phyloP scores from a whole-genome alignment of 1,140 invertebrate genomes.

The Pseudomyrmex sp. region DNA sequence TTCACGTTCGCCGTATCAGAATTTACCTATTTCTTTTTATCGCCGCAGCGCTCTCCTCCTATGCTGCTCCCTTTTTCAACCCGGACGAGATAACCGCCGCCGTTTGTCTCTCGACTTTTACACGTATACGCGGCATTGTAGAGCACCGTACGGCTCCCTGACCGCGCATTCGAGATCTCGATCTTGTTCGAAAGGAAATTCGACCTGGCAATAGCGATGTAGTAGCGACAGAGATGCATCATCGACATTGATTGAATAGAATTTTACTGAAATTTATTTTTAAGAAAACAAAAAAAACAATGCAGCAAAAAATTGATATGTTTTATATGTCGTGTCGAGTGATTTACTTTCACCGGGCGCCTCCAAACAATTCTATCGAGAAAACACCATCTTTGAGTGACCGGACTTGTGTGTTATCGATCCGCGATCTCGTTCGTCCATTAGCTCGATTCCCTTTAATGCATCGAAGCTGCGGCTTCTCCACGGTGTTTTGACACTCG shows the following conservation, averaged over 20 bases:
- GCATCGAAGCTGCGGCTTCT: conserved; percentile 57
- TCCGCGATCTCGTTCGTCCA: conserved; percentile 64
- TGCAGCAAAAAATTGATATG: too few relatives aligned
- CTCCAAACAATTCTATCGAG: conserved; percentile 55
- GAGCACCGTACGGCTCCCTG: conserved; percentile 63
- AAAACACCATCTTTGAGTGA: background rate
- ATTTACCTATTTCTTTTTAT: conserved; percentile 53
- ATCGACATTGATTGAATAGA: background rate
- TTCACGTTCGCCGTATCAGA: conserved; percentile 43
- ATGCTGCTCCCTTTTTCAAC: conserved; percentile 11
- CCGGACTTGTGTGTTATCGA: background rate
- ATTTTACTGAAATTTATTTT: conserved; percentile 5
- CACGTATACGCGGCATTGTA: conserved; percentile 60
- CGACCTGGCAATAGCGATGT: conserved; percentile 45
- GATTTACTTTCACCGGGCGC: conserved; percentile 7
- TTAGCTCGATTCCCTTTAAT: conserved; percentile 72
- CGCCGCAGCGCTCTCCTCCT: conserved; percentile 63
- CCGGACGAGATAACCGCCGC: conserved; percentile 75
- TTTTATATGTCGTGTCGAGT: too few relatives aligned
- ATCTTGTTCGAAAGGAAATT: conserved; percentile 36
- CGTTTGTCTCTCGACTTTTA: conserved; percentile 74
- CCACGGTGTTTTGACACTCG: conserved; percentile 75
- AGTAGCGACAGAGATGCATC: conserved; percentile 19
- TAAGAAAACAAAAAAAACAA: too few relatives aligned
- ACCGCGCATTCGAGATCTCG: conserved; percentile 61